Evolutionary conservation across 2,888 invertebrate genomes (phyloP).

Genomic region (Temnothorax rugatulus): DNA sequence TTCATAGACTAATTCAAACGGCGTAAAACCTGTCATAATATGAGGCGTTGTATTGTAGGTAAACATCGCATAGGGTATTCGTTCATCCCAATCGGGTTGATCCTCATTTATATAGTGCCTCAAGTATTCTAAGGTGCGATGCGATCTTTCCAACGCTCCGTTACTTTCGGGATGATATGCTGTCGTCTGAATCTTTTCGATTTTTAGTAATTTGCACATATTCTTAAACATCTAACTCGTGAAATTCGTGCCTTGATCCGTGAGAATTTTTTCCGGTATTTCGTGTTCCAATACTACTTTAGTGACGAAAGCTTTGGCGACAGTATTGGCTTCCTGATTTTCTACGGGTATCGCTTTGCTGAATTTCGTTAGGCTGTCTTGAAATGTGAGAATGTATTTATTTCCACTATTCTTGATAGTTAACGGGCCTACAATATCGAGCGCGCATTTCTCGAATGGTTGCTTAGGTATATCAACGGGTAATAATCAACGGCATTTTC

Average conservation of each 20-base stretch:
- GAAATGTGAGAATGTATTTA: too few species aligned
- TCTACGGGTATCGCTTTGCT: background rate
- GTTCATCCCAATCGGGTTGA: conserved; percentile 27
- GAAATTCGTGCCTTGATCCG: background rate
- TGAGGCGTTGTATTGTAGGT: background rate
- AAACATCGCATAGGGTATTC: background rate
- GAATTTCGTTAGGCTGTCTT: background rate
- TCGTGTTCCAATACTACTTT: background rate
- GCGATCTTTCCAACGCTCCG: conserved; percentile 12
- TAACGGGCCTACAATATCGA: too few species aligned
- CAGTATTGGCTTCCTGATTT: background rate
- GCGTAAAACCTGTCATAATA: background rate
- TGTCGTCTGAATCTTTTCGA: background rate
- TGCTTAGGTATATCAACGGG: too few species aligned
- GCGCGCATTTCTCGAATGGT: too few species aligned
- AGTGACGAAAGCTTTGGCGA: background rate
- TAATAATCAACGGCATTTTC: too few species aligned
- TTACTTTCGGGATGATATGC: background rate
- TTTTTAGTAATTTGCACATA: background rate
- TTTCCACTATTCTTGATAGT: too few species aligned
- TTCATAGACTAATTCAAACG: background rate
- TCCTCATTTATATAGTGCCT: conserved; percentile 11
- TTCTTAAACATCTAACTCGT: background rate
- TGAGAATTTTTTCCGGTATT: background rate
- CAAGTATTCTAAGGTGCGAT: conserved; percentile 21